phyloP scores from a whole-genome alignment of 2,888 invertebrate species.

The Pantelozetes paolii region DNA sequence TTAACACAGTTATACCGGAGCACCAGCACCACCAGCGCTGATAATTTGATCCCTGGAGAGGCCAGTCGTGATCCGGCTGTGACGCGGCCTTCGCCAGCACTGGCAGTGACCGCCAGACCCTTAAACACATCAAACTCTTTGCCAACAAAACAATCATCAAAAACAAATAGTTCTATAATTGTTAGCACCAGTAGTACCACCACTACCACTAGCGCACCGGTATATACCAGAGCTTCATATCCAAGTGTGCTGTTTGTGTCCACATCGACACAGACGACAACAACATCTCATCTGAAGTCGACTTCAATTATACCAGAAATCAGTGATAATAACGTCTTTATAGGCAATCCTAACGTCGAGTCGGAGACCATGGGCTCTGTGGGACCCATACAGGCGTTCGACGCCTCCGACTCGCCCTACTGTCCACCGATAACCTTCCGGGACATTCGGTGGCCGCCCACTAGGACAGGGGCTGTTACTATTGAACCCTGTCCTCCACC shows the following conservation, averaged over 20 bases:
- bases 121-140: background rate
- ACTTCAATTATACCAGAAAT: conserved; percentile 5
- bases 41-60: conserved; percentile 18
- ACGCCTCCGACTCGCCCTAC: background rate
- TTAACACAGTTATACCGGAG: conserved; percentile 18
- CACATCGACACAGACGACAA: background rate
- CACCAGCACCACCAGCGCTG: background rate
- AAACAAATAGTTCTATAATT: background rate
- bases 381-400: background rate
- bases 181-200: background rate
- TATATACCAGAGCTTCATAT: background rate
- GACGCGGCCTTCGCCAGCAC: background rate
- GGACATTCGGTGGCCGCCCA: conserved; percentile 38
- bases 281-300: background rate
- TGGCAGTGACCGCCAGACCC: background rate
- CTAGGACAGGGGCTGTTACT: conserved; percentile 6
- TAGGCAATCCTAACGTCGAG: conserved; percentile 7
- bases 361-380: conserved; percentile 14
- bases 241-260: background rate
- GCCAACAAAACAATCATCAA: background rate
- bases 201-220: background rate
- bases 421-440: conserved; percentile 21
- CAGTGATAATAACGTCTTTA: background rate
- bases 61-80: background rate
- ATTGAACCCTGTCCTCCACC: conserved; percentile 36